Conservation (phyloP, 2,113 vertebrate species). For the Bolborhynchus lineola region DNA sequence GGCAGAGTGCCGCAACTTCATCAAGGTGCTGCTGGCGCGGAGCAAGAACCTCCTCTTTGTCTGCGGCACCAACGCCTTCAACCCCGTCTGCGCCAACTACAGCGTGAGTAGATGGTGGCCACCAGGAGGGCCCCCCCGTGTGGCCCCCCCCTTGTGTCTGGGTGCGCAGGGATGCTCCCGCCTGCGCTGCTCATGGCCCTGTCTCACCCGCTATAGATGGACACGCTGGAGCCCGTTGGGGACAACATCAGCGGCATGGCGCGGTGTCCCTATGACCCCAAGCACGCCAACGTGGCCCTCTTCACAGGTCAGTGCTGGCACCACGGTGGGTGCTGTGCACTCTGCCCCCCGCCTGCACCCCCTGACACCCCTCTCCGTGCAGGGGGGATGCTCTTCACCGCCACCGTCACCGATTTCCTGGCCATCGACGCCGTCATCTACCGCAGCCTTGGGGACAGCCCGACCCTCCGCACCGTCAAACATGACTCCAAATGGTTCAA, state of each 20-base stretch:
- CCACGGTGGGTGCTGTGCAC: fast-evolving
- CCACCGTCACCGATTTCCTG: constrained; percentile 94
- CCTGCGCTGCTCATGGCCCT: background rate
- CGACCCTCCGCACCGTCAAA: constrained; percentile 91
- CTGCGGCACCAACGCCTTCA: constrained; percentile 96
- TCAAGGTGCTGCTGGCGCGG: constrained; percentile 90
- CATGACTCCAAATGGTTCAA: constrained; percentile 98
- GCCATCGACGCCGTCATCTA: constrained; percentile 97
- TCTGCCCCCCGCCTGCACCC: fast-evolving
- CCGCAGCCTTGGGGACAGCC: constrained; percentile 90
- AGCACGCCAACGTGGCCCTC: constrained; percentile 92
- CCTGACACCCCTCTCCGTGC: background rate
- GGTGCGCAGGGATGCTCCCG: background rate
- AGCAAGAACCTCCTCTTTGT: constrained; percentile 85
- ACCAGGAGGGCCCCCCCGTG: fast-evolving
- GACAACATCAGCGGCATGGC: constrained; percentile 96
- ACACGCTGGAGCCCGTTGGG: constrained; percentile 87
- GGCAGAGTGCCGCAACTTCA: constrained; percentile 95
- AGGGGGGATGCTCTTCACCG: constrained; percentile 96
- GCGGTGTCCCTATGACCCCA: constrained; percentile 94
- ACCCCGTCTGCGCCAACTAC: constrained; percentile 93
- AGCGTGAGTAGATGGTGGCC: constrained; percentile 76
- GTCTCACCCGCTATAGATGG: constrained; percentile 71
- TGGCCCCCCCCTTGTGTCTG: fast-evolving
- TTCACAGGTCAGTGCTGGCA: constrained; percentile 85